Percentiles rank a stretch among this genome's conserved stretches.
Evolutionary conservation across 2,113 vertebrate genomes (phyloP).

Genomic region (Oriolus oriolus): DNA sequence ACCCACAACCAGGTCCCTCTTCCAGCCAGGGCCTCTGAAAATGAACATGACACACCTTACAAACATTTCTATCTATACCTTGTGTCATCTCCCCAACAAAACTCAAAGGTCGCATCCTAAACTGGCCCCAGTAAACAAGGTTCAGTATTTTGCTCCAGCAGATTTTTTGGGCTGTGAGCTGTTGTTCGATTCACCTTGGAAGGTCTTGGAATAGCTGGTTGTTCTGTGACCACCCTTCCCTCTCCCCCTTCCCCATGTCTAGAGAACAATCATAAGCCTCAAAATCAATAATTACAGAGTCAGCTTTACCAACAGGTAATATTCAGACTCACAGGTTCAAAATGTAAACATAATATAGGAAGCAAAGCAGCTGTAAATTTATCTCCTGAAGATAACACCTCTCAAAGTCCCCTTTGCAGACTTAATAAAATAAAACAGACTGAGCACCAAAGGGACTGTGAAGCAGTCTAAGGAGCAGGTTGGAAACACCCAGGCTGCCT

Average conservation of each 20-base stretch:
- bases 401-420: conserved; percentile 34
- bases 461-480: background rate
- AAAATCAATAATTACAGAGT: conserved; percentile 45
- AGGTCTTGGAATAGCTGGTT: background rate
- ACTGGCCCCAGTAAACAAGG: background rate
- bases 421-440: background rate
- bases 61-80: background rate
- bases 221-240: background rate
- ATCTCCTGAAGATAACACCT: background rate
- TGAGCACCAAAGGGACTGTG: background rate
- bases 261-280: background rate
- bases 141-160: background rate
- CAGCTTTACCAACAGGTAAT: conserved; percentile 24
- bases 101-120: background rate
- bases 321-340: background rate
- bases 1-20: background rate
- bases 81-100: background rate
- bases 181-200: background rate
- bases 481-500: background rate
- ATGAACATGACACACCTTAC: background rate
- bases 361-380: conserved; percentile 28
- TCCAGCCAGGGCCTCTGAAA: background rate
- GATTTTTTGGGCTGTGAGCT: background rate
- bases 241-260: background rate
- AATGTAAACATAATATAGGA: conserved; percentile 43